Conservation (phyloP, 2,888 invertebrate species). For the Anaspis maculata region DNA sequence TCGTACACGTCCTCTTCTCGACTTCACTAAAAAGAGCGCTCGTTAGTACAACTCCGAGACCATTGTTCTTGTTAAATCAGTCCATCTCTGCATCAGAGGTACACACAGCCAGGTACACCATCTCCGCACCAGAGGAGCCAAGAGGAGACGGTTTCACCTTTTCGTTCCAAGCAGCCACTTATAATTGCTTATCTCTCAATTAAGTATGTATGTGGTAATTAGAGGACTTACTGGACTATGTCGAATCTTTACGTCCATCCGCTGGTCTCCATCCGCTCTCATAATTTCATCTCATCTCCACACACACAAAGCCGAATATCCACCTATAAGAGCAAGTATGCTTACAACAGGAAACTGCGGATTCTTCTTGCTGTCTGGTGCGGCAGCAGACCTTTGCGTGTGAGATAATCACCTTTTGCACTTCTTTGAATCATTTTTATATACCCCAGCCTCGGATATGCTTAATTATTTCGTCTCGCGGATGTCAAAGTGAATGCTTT, state of each 20-base stretch:
- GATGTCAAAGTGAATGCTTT: too few relatives aligned
- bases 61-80: too few relatives aligned
- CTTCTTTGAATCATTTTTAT: too few relatives aligned
- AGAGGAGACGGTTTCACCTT: neutral
- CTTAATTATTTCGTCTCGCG: too few relatives aligned
- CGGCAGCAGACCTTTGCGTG: neutral
- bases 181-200: constrained; percentile 15
- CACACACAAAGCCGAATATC: constrained; percentile 1
- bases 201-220: constrained; percentile 14
- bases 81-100: too few relatives aligned
- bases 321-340: too few relatives aligned
- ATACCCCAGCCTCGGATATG: too few relatives aligned
- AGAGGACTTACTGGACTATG: constrained; percentile 15
- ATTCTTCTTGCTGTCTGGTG: neutral
- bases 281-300: constrained; percentile 14
- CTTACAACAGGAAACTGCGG: constrained; percentile 1
- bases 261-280: constrained; percentile 12
- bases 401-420: too few relatives aligned
- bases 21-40: too few relatives aligned
- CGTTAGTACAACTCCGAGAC: too few relatives aligned
- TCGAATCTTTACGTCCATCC: too few relatives aligned
- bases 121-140: neutral
- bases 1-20: too few relatives aligned
- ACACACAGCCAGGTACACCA: neutral
- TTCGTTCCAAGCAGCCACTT: neutral